These are phyloP conservation scores for Oxygymnocypris stewartii DNA, from an alignment of 2,113 vertebrate genomes.

Conservation along the genomic window DNA sequence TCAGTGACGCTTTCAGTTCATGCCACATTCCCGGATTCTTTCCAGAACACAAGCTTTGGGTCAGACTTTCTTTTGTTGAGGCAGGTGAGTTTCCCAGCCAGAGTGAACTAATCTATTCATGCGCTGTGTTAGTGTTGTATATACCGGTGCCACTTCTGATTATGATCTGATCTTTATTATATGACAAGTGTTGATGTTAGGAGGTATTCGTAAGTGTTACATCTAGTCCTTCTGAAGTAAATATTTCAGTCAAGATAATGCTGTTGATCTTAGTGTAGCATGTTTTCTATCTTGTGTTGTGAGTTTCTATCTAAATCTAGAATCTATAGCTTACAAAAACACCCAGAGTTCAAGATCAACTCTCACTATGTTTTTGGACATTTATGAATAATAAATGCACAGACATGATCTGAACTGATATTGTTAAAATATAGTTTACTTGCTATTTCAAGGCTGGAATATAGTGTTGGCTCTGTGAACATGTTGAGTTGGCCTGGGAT, in stretches of 20 bases:
- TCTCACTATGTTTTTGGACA: not conserved
- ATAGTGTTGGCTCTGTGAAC: not conserved
- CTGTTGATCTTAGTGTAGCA: not conserved
- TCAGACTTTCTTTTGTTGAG: constrained; percentile 30
- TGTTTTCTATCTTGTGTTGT: not conserved
- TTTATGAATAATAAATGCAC: not conserved
- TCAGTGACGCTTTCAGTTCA: not conserved
- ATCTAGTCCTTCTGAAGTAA: not conserved
- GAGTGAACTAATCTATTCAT: not conserved
- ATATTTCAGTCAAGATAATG: not conserved
- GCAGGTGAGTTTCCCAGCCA: not conserved
- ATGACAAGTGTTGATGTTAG: not conserved
- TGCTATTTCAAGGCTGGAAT: not conserved
- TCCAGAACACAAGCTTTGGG: not conserved
- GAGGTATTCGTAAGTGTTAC: not conserved
- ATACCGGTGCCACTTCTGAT: not conserved
- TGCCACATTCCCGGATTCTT: constrained; percentile 32
- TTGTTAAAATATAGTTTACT: not conserved
- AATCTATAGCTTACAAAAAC: not conserved
- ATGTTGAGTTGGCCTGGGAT: constrained; percentile 28
- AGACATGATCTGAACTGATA: not conserved
- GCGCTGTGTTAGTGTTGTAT: not conserved
- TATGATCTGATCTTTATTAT: not conserved
- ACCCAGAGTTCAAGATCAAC: not conserved
- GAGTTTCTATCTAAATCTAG: too few species aligned